Conservation (phyloP, 2,113 vertebrate species). For the Alligator sinensis region DNA sequence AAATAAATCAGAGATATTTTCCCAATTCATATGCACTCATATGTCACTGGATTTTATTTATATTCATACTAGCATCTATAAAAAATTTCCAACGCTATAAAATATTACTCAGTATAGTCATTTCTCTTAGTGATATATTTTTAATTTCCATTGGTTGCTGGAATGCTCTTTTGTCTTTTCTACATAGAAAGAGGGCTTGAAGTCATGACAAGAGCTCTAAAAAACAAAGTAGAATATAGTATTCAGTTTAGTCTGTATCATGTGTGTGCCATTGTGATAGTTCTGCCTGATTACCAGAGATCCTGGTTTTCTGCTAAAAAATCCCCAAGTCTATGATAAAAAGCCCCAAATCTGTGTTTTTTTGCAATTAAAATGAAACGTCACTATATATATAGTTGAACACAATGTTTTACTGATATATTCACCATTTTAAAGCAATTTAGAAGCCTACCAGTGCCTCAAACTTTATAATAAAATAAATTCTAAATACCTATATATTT, state of each 20-base stretch:
- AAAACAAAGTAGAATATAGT: too few relatives aligned
- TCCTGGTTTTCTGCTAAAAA: too few relatives aligned
- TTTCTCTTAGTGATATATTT: background rate
- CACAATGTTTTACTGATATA: too few relatives aligned
- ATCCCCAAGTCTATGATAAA: too few relatives aligned
- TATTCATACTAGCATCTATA: background rate
- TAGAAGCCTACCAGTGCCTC: too few relatives aligned
- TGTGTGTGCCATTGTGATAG: background rate
- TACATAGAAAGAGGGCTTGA: background rate
- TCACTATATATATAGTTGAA: too few relatives aligned
- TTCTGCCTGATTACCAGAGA: background rate
- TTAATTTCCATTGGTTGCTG: background rate
- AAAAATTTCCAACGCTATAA: background rate
- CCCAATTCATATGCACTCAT: background rate
- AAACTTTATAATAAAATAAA: too few relatives aligned
- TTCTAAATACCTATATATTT: too few relatives aligned
- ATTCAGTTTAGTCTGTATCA: background rate
- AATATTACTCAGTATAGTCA: background rate
- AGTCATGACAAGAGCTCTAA: background rate
- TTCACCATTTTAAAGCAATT: too few relatives aligned
- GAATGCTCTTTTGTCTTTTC: background rate
- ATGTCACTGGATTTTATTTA: background rate
- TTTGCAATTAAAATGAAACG: too few relatives aligned
- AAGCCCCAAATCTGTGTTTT: too few relatives aligned
- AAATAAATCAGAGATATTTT: background rate